These are phyloP conservation scores for Zaprionus ghesquierei DNA, from an alignment of 1,140 invertebrate genomes.

Conservation along the genomic window DNA sequence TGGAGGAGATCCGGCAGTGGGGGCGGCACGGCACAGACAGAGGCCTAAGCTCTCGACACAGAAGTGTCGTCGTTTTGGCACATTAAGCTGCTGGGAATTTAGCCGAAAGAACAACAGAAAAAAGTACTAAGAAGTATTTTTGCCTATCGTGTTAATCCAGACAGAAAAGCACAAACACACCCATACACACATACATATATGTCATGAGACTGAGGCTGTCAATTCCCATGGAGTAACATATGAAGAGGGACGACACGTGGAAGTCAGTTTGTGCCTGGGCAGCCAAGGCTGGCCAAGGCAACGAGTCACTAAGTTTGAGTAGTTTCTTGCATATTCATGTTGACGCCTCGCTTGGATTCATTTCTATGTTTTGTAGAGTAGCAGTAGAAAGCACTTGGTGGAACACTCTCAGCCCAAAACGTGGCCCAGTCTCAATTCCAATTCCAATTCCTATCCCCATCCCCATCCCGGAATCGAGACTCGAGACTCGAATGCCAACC, in stretches of 20 bases:
- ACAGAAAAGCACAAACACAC: not conserved
- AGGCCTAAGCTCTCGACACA: conserved; percentile 3
- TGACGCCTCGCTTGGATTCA: not conserved
- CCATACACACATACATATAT: not conserved
- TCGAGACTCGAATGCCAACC: not conserved
- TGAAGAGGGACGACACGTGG: not conserved
- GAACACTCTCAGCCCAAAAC: too few species aligned
- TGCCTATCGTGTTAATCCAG: conserved; percentile 20
- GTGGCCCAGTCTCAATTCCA: not conserved
- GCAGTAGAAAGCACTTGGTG: conserved; percentile 1
- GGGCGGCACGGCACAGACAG: too few species aligned
- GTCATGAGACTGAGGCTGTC: not conserved
- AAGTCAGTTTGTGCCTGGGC: too few species aligned
- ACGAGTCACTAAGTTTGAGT: not conserved
- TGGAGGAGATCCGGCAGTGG: not conserved
- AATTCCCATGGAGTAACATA: not conserved
- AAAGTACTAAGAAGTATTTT: conserved; percentile 22
- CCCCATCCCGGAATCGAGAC: too few species aligned
- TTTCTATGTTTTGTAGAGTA: not conserved
- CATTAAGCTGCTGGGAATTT: conserved; percentile 7
- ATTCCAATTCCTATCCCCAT: not conserved
- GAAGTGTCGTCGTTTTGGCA: conserved; percentile 13
- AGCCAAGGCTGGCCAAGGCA: too few species aligned
- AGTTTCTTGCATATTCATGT: not conserved
- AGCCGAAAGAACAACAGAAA: not conserved